A percentile compares a stretch with the other conserved stretches of the same genome.
These are phyloP conservation scores for Drosophila nasuta DNA, from an alignment of 1,140 invertebrate genomes.

Conservation along the genomic window DNA sequence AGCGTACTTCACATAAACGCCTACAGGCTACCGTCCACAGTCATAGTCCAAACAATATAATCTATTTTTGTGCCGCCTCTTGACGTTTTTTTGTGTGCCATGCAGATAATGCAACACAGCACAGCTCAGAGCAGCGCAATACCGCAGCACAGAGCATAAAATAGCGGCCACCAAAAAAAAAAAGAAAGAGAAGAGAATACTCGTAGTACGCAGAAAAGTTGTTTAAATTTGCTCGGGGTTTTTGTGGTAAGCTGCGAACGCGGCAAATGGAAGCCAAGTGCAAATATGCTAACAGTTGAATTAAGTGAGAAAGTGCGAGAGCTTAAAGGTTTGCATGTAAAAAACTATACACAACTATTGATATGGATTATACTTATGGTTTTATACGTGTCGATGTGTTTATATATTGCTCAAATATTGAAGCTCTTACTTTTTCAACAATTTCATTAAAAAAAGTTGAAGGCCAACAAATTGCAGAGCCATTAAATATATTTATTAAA, in stretches of 20 bases:
- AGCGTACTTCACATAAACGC: conserved; percentile 47
- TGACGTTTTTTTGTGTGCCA: conserved; percentile 49
- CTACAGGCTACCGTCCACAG: conserved; percentile 59
- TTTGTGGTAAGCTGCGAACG: conserved; percentile 51
- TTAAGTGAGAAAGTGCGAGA: conserved; percentile 44
- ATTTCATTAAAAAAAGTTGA: neutral
- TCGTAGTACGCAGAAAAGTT: conserved; percentile 35
- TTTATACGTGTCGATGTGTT: neutral
- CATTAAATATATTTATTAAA: neutral
- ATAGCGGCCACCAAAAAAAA: conserved; percentile 11
- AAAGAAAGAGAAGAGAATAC: conserved; percentile 2
- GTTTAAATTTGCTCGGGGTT: conserved; percentile 60
- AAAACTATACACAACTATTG: neutral
- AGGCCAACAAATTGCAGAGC: no score
- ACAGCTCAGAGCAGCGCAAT: conserved; percentile 31
- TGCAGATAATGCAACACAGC: conserved; percentile 61
- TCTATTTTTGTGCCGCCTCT: conserved; percentile 69
- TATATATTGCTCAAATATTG: neutral
- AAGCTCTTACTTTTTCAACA: neutral
- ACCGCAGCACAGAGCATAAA: conserved; percentile 22
- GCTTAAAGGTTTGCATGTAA: conserved; percentile 23
- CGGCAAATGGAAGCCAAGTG: conserved; percentile 38
- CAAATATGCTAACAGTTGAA: conserved; percentile 62
- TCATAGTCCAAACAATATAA: conserved; percentile 79
- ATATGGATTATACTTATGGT: neutral